phyloP scores from a whole-genome alignment of 2,113 vertebrate genomes.

The Menidia beryllina region DNA sequence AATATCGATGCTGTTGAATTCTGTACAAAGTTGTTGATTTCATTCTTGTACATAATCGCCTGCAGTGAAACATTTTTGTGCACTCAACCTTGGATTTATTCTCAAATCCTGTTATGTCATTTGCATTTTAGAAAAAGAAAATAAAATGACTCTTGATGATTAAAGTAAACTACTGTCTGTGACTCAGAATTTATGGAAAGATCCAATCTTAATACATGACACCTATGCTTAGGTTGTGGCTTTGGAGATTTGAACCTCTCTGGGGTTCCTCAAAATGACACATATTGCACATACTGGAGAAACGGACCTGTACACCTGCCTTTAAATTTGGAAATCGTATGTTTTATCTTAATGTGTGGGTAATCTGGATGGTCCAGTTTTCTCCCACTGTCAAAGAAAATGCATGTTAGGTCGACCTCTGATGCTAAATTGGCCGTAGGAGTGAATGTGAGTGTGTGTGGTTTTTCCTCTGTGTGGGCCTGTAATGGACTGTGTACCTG shows the following conservation, averaged over 20 bases:
- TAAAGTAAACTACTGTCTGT: constrained; percentile 41
- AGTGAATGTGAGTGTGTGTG: no score
- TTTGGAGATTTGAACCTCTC: no score
- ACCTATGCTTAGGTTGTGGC: neutral
- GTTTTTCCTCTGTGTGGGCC: no score
- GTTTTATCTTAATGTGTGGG: no score
- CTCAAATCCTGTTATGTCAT: constrained; percentile 87
- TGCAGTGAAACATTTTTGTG: constrained; percentile 87
- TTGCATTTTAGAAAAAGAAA: constrained; percentile 85
- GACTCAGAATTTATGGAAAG: neutral
- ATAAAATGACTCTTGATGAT: constrained; percentile 82
- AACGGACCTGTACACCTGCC: no score
- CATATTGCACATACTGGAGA: no score
- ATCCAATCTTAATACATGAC: neutral
- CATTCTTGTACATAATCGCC: constrained; percentile 84
- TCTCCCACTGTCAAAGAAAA: no score
- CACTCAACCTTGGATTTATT: constrained; percentile 86
- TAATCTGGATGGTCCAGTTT: no score
- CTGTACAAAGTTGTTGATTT: constrained; percentile 73
- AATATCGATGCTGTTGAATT: constrained; percentile 71
- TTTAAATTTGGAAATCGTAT: no score
- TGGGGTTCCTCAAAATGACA: neutral
- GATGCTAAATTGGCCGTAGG: no score
- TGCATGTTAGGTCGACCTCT: no score
- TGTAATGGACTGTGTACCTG: no score